Percentiles rank a stretch among this genome's conserved stretches.
phyloP scores from a whole-genome alignment of 2,113 vertebrate species.

The Rhea pennata region DNA sequence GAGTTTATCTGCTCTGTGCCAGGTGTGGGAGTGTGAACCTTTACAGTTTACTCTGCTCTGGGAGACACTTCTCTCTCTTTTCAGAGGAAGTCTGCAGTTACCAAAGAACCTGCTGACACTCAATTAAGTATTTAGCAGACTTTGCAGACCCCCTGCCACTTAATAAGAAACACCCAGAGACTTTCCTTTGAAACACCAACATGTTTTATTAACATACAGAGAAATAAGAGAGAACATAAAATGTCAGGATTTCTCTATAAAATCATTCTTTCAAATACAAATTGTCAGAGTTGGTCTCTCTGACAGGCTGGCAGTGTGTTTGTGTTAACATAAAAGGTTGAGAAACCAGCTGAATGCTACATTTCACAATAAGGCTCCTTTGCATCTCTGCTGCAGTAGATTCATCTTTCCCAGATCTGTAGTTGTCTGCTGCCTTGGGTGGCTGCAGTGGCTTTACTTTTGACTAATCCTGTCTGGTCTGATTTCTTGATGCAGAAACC shows the following conservation, averaged over 20 bases:
- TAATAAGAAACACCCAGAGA: background rate
- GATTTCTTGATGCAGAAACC: background rate
- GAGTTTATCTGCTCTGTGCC: background rate
- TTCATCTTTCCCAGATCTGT: background rate
- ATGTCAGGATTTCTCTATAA: background rate
- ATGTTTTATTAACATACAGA: slow-evolving; percentile 1
- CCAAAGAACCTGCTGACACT: background rate
- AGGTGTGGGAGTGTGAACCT: background rate
- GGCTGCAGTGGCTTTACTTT: background rate
- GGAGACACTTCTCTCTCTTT: background rate
- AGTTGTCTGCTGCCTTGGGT: background rate
- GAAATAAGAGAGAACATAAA: background rate
- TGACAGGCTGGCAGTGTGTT: background rate
- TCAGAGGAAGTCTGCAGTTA: background rate
- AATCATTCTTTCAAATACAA: background rate
- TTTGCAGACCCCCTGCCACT: background rate
- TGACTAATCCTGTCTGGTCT: background rate
- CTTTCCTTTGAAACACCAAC: background rate
- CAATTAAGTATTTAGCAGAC: background rate
- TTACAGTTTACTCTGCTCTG: background rate
- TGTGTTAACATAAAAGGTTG: background rate
- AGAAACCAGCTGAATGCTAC: background rate
- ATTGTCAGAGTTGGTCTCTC: background rate
- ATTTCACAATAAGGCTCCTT: background rate
- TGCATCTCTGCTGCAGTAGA: background rate